Base-by-base conservation (phyloP, 2,113 vertebrate species). In the Epinephelus fuscoguttatus region DNA sequence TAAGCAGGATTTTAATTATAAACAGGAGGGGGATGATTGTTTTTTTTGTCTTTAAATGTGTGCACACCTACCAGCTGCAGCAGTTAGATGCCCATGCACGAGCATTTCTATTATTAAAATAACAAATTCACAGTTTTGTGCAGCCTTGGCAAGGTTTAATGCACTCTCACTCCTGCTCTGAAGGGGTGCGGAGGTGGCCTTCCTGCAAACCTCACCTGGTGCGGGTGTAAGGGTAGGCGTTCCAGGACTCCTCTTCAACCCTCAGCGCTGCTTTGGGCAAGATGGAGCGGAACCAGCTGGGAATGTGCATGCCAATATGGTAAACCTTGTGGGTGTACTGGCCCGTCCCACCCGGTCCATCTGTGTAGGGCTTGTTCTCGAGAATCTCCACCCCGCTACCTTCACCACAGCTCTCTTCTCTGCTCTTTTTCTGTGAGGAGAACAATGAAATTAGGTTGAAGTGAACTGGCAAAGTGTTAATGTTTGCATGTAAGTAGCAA, bases 291-390 rank as follows among this genome's bases (percentile, higher is more conserved):
- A 99, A 99, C 98, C 98, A 99, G 94, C 97, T 96, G 79, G 98
- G 98, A 85, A 99, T 99, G 93, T 99, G 98, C 97, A 98, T 98
- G 78, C 98, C 98, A 67, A 99, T 98, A 84, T 99, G 98, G 89
- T 99, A 99, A 75, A 99, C 98, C 89, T 99, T 99, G 93, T 97
- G 97, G 0, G 98, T 99, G 91, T 98, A 99, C 93, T 99, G 98
- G 66, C 98, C 98, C 0, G 92, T 94, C 69, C 98, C 98, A 0
- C 97, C 98, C 0, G 97, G 98, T 8, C 98, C 98, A 8, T 99
- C 97, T 1, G 94, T 96, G 92, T 99, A 99, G 0, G 98, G 98
- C 84, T 97, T 96, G 89, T 99, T 99, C 91, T 99, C 97, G 84
- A 98, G 91, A 93, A 99, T 99, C 93, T 99, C 98, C 78, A 99